phyloP scores from a whole-genome alignment of 2,797 vertebrate species.

The Microctenopoma stevenorrisi region DNA sequence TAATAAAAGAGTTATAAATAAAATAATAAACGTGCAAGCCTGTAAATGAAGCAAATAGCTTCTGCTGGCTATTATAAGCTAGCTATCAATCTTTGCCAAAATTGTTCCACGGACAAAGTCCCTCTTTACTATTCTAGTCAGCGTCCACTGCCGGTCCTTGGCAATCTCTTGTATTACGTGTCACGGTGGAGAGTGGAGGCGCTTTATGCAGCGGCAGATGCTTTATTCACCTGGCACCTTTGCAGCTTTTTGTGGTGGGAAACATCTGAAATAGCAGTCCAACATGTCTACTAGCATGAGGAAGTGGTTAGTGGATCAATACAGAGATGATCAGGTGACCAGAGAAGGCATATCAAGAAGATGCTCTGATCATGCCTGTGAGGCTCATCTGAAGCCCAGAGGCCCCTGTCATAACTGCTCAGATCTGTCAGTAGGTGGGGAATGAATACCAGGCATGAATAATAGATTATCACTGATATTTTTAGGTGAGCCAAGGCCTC shows the following conservation, averaged over 20 bases:
- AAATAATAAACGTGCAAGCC: constrained; percentile 57
- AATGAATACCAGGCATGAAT: constrained; percentile 83
- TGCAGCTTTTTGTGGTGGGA: constrained; percentile 75
- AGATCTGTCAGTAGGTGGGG: constrained; percentile 79
- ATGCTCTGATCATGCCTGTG: constrained; percentile 50
- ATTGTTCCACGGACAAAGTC: constrained; percentile 67
- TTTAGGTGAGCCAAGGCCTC: constrained; percentile 81
- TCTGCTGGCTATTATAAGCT: constrained; percentile 57
- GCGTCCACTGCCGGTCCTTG: constrained; percentile 45
- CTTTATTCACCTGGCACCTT: constrained; percentile 76
- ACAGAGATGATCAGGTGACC: constrained; percentile 77
- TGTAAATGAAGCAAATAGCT: constrained; percentile 65
- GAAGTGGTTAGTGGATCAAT: constrained; percentile 83
- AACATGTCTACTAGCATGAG: constrained; percentile 76
- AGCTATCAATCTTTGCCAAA: constrained; percentile 69
- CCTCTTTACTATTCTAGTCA: constrained; percentile 74
- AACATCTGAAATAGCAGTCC: constrained; percentile 75
- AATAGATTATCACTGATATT: constrained; percentile 85
- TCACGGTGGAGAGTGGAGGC: constrained; percentile 64
- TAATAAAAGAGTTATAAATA: constrained; percentile 64
- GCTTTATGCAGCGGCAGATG: constrained; percentile 71
- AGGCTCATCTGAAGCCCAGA: constrained; percentile 64
- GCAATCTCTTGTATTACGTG: constrained; percentile 71
- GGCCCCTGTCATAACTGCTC: constrained; percentile 75
- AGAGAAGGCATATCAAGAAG: constrained; percentile 53